phyloP scores from a whole-genome alignment of 2,888 invertebrate species.

The Ophion costatus region DNA sequence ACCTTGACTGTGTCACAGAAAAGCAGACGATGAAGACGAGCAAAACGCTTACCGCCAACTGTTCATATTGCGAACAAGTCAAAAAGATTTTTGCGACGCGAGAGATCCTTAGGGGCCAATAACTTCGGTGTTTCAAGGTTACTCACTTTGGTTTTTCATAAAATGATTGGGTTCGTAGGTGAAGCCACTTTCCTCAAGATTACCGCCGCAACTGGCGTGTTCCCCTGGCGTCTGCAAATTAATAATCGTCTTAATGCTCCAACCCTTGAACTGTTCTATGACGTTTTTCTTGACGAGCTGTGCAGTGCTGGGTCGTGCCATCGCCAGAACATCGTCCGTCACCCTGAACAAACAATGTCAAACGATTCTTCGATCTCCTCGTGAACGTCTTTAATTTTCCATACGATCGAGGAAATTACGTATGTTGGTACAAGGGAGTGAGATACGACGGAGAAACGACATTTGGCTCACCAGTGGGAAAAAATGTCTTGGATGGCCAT shows the following conservation, averaged over 20 bases:
- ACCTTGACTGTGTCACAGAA: constrained; percentile 47
- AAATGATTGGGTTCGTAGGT: constrained; percentile 93
- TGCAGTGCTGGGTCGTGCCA: constrained; percentile 93
- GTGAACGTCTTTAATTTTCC: neutral
- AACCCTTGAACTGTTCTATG: constrained; percentile 91
- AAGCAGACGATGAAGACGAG: neutral
- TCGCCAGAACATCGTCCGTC: constrained; percentile 94
- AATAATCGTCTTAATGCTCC: constrained; percentile 92
- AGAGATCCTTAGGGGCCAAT: no score
- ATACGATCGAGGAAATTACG: neutral
- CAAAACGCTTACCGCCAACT: neutral
- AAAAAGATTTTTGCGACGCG: no score
- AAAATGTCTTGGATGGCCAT: constrained; percentile 92
- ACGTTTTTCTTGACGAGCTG: constrained; percentile 90
- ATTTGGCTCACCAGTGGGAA: constrained; percentile 90
- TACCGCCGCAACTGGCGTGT: constrained; percentile 93
- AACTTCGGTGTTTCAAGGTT: no score
- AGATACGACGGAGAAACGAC: constrained; percentile 14
- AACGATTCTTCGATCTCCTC: constrained; percentile 3
- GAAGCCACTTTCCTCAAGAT: constrained; percentile 91
- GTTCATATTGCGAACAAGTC: no score
- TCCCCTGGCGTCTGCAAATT: constrained; percentile 94
- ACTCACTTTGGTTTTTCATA: constrained; percentile 93
- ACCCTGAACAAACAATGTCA: constrained; percentile 86
- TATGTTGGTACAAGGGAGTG: no score